Conservation (phyloP, 2,113 vertebrate genomes). For the Nanorana parkeri region DNA sequence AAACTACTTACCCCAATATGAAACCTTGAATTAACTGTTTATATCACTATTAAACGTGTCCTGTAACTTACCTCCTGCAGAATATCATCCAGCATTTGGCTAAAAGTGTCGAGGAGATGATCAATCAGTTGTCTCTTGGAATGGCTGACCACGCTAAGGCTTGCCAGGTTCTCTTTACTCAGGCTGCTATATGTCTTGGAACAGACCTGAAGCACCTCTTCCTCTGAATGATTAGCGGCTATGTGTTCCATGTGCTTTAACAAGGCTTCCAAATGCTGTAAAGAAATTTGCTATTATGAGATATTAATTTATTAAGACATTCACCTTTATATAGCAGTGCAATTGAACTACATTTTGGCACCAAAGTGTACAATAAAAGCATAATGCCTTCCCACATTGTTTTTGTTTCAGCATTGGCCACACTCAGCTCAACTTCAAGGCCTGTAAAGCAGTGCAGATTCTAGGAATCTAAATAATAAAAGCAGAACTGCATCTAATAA, state of each 20-base stretch:
- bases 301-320: background rate
- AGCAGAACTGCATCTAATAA: too few species aligned
- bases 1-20: too few species aligned
- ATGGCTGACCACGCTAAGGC: slow-evolving; percentile 61
- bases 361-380: too few species aligned
- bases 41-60: background rate
- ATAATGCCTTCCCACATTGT: too few species aligned
- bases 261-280: slow-evolving; percentile 76
- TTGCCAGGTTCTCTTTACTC: slow-evolving; percentile 68
- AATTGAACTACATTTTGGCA: too few species aligned
- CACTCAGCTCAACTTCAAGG: too few species aligned
- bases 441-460: too few species aligned
- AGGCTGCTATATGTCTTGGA: slow-evolving; percentile 77
- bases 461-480: too few species aligned
- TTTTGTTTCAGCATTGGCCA: too few species aligned
- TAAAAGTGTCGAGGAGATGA: slow-evolving; percentile 74
- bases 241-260: slow-evolving; percentile 74
- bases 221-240: slow-evolving; percentile 71
- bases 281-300: background rate
- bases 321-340: too few species aligned
- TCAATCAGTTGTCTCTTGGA: slow-evolving; percentile 77
- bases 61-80: slow-evolving; percentile 70
- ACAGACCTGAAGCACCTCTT: slow-evolving; percentile 78
- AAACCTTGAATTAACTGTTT: too few species aligned
- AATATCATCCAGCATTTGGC: slow-evolving; percentile 67